Conservation (phyloP, 2,113 vertebrate species). For the Cervus canadensis region DNA sequence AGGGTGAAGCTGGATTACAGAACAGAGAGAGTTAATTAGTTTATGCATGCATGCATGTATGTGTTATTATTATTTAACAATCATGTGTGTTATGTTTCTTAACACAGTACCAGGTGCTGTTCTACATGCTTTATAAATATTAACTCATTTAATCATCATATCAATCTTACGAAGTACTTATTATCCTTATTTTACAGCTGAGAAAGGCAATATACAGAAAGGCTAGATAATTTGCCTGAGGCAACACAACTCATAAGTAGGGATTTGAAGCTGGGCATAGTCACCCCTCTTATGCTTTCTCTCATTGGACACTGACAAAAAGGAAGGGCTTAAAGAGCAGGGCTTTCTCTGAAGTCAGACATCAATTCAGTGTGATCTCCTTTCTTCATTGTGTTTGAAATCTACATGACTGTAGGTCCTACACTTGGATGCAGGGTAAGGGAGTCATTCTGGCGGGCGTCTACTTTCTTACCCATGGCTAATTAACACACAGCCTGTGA, state of each 20-base stretch:
- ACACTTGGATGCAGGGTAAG: slow-evolving; percentile 21
- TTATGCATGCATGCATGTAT: neutral
- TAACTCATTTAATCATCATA: slow-evolving; percentile 25
- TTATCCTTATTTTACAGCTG: neutral
- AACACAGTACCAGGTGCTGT: neutral
- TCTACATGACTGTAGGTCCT: neutral
- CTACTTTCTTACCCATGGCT: slow-evolving; percentile 77
- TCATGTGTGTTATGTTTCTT: neutral
- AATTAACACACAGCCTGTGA: slow-evolving; percentile 61
- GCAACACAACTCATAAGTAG: neutral
- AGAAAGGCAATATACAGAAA: neutral
- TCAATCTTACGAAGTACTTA: neutral
- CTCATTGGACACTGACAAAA: neutral
- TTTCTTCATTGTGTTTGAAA: slow-evolving; percentile 27
- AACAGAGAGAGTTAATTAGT: neutral
- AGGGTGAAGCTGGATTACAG: neutral
- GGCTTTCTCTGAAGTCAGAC: neutral
- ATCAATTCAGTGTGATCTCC: neutral
- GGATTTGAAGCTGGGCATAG: neutral
- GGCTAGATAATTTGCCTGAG: neutral
- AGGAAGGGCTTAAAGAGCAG: neutral
- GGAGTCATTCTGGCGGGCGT: slow-evolving; percentile 60
- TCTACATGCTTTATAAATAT: slow-evolving; percentile 31
- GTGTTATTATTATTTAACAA: neutral
- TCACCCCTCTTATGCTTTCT: neutral